Evolutionary conservation across 2,888 invertebrate genomes (phyloP).

Genomic region (Netelia melanura): DNA sequence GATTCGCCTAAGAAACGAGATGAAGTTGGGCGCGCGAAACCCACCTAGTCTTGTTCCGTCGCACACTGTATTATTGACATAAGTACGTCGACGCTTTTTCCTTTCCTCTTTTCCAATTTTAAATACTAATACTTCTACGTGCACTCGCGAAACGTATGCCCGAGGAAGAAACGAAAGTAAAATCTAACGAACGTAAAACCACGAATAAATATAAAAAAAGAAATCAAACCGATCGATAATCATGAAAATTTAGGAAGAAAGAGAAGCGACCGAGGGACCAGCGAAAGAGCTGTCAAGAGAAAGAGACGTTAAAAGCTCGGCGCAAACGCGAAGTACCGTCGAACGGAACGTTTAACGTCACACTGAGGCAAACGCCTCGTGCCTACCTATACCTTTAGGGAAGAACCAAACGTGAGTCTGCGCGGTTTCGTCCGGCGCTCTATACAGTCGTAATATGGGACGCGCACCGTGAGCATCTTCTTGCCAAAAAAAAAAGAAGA

Average conservation of each 20-base stretch:
- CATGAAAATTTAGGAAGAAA: not conserved
- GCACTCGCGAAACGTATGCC: not conserved
- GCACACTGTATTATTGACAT: constrained; percentile 13
- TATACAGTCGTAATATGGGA: constrained; percentile 53
- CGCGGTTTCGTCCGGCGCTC: constrained; percentile 73
- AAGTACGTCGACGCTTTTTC: not conserved
- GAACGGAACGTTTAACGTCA: constrained; percentile 81
- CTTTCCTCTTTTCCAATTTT: not conserved
- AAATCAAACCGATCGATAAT: no score
- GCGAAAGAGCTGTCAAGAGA: constrained; percentile 26
- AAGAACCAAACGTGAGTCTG: constrained; percentile 60
- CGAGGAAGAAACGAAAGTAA: no score
- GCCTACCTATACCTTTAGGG: constrained; percentile 73
- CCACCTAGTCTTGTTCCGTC: constrained; percentile 34
- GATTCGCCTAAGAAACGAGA: constrained; percentile 31
- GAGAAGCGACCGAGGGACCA: not conserved
- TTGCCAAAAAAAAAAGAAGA: constrained; percentile 67
- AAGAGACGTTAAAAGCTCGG: constrained; percentile 29
- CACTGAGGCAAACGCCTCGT: constrained; percentile 75
- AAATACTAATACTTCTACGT: not conserved
- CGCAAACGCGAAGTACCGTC: constrained; percentile 51
- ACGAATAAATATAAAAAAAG: no score
- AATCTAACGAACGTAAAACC: no score
- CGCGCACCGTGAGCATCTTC: constrained; percentile 58
- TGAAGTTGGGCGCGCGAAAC: constrained; percentile 6